Conservation (phyloP, 2,888 invertebrate genomes). For the Molorchus minor region DNA sequence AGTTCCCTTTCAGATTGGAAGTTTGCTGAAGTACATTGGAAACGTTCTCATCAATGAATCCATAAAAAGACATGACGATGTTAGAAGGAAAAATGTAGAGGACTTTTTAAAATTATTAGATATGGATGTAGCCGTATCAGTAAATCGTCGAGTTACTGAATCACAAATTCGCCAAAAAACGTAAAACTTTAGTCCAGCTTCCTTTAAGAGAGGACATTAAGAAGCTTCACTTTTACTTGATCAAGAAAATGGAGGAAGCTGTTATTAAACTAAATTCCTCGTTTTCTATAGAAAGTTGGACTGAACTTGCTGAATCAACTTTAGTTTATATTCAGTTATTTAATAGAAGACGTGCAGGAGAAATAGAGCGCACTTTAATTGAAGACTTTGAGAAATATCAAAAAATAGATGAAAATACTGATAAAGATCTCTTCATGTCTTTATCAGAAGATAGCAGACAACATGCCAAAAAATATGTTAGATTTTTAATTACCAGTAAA, state of each 20-base stretch:
- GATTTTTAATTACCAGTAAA: neutral
- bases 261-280: neutral
- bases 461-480: neutral
- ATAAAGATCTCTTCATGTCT: neutral
- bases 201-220: conserved; percentile 27
- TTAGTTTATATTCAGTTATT: conserved; percentile 29
- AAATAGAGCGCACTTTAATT: conserved; percentile 20
- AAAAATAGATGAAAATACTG: conserved; percentile 11
- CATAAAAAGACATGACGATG: too few relatives aligned
- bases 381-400: conserved; percentile 19
- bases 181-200: conserved; percentile 24
- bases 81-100: too few relatives aligned
- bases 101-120: too few relatives aligned
- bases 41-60: too few relatives aligned
- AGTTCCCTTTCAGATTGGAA: conserved; percentile 32
- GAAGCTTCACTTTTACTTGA: conserved; percentile 12
- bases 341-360: conserved; percentile 34
- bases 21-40: conserved; percentile 33
- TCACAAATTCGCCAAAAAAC: conserved; percentile 18
- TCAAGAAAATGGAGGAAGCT: neutral
- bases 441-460: neutral
- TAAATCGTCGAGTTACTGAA: conserved; percentile 22
- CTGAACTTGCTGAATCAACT: conserved; percentile 23
- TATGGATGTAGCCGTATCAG: too few relatives aligned
- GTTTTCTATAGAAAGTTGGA: conserved; percentile 4